Conservation (phyloP, 1,140 invertebrate species). For the Drosophila subpulchrella region DNA sequence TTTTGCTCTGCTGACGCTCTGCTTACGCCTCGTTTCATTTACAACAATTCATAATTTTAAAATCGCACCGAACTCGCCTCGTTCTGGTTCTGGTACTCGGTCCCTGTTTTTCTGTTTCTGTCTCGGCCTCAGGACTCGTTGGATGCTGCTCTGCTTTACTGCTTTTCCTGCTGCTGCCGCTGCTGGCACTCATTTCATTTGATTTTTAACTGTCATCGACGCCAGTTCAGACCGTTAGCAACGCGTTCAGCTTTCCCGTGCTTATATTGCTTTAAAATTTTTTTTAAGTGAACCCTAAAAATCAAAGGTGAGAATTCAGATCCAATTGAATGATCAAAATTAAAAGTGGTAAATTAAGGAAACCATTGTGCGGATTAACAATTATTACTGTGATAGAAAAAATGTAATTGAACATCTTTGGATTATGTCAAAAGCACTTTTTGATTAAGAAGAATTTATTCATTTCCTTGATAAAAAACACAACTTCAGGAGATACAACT, state of each 20-base stretch:
- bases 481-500: too few species aligned
- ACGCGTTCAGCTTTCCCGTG: not conserved
- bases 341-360: not conserved
- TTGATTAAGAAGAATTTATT: not conserved
- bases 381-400: not conserved
- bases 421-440: not conserved
- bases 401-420: not conserved
- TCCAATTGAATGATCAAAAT: not conserved
- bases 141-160: constrained; percentile 24
- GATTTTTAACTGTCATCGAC: constrained; percentile 84
- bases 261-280: constrained; percentile 6
- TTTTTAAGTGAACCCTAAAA: constrained; percentile 10
- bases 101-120: constrained; percentile 30
- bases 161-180: constrained; percentile 18
- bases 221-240: constrained; percentile 45
- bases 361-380: not conserved
- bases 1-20: constrained; percentile 16
- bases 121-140: constrained; percentile 48
- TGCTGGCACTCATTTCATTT: constrained; percentile 78
- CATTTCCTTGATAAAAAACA: not conserved
- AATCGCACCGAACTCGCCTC: constrained; percentile 60
- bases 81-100: constrained; percentile 12
- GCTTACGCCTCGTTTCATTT: constrained; percentile 69
- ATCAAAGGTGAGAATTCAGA: constrained; percentile 15
- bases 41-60: constrained; percentile 83